These are phyloP conservation scores for Bradypodion pumilum DNA, from an alignment of 2,797 vertebrate species.

Conservation along the genomic window DNA sequence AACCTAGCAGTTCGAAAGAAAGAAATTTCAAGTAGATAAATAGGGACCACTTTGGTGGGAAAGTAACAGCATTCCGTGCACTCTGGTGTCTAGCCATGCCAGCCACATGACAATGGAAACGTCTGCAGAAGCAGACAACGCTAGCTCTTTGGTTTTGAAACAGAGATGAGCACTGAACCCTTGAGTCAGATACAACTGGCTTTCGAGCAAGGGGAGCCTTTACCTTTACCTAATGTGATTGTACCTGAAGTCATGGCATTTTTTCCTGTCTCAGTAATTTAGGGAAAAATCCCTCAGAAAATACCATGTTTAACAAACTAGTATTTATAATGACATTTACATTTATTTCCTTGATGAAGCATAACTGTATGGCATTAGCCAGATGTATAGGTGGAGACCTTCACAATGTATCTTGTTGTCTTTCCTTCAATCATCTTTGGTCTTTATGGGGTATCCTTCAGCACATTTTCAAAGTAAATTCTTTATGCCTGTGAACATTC, in stretches of 20 bases:
- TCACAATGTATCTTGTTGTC: neutral
- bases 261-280: constrained; percentile 49
- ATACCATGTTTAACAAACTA: constrained; percentile 46
- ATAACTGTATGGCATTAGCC: constrained; percentile 1
- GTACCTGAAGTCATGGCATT: constrained; percentile 49
- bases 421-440: neutral
- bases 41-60: too few relatives aligned
- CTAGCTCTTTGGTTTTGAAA: too few relatives aligned
- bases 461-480: fast-evolving
- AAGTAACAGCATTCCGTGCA: too few relatives aligned
- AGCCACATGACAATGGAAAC: too few relatives aligned
- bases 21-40: too few relatives aligned
- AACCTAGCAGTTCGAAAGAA: too few relatives aligned
- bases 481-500: neutral
- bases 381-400: constrained; percentile 33
- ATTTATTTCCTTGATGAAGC: constrained; percentile 25
- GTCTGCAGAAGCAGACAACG: too few relatives aligned
- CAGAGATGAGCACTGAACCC: too few relatives aligned
- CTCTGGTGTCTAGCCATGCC: too few relatives aligned
- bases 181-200: too few relatives aligned
- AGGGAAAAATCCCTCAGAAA: constrained; percentile 48
- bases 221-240: too few relatives aligned
- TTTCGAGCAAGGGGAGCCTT: too few relatives aligned
- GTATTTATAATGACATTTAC: constrained; percentile 42
- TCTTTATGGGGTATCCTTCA: neutral